phyloP scores from a whole-genome alignment of 2,797 vertebrate genomes.

The Gymnopithys bicolor region DNA sequence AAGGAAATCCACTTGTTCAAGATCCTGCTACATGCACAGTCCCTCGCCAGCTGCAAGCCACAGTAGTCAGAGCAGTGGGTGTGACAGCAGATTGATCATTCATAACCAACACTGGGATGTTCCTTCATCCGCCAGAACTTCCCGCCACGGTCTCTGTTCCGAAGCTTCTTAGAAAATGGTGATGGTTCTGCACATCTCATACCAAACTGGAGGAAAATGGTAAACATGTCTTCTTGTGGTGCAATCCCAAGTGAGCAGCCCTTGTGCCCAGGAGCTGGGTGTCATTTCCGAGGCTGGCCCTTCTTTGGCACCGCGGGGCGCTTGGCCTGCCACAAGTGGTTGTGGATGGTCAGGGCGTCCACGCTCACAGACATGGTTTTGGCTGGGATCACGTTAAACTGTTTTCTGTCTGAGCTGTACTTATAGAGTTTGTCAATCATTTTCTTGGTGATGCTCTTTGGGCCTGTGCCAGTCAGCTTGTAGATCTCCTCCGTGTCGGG shows the following conservation, averaged over 20 bases:
- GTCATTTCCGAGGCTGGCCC: slow-evolving; percentile 85
- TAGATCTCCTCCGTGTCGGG: slow-evolving; percentile 94
- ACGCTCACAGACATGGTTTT: slow-evolving; percentile 98
- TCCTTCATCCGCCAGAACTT: slow-evolving; percentile 23
- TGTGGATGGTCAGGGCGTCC: slow-evolving; percentile 95
- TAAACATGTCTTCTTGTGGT: slow-evolving; percentile 43
- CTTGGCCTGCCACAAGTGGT: slow-evolving; percentile 96
- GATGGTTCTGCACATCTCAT: slow-evolving; percentile 59
- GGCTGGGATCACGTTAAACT: slow-evolving; percentile 94
- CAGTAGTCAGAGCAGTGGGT: slow-evolving; percentile 27
- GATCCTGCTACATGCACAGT: slow-evolving; percentile 77
- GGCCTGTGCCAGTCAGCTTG: slow-evolving; percentile 93
- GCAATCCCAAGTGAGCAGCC: slow-evolving; percentile 53
- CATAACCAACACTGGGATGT: slow-evolving; percentile 37
- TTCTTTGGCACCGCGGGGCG: slow-evolving; percentile 91
- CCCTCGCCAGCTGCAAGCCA: slow-evolving; percentile 59
- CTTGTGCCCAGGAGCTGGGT: not conserved
- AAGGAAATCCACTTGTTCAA: slow-evolving; percentile 76
- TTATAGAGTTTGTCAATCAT: slow-evolving; percentile 99
- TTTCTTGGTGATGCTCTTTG: slow-evolving; percentile 94
- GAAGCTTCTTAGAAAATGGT: slow-evolving; percentile 59
- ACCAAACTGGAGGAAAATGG: slow-evolving; percentile 50
- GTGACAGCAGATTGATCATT: slow-evolving; percentile 46
- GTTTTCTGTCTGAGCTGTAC: slow-evolving; percentile 96
- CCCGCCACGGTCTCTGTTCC: not conserved